phyloP scores from a whole-genome alignment of 1,140 invertebrate genomes.

The Vanessa tameamea region DNA sequence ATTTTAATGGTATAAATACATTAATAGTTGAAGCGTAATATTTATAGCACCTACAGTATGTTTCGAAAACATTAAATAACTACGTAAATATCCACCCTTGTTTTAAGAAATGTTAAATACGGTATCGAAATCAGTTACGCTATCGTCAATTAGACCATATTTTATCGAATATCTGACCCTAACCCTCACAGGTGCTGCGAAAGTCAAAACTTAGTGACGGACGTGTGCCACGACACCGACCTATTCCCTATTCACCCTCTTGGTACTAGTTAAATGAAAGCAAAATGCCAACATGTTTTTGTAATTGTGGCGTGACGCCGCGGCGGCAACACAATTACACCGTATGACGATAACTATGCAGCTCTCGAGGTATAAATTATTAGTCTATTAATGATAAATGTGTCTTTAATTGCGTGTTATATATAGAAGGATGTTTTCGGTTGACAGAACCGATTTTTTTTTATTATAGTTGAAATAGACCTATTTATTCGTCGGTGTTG shows the following conservation, averaged over 20 bases:
- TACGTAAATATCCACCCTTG: neutral
- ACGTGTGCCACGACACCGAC: conserved; percentile 32
- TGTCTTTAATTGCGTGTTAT: conserved; percentile 1
- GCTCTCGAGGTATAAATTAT: conserved; percentile 14
- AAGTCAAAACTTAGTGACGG: conserved; percentile 35
- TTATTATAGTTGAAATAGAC: too few relatives aligned
- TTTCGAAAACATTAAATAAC: too few relatives aligned
- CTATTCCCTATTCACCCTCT: conserved; percentile 24
- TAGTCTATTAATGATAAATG: conserved; percentile 35
- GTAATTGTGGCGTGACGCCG: conserved; percentile 45
- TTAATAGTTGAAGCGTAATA: too few relatives aligned
- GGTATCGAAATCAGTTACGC: conserved; percentile 10
- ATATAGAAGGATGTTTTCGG: neutral
- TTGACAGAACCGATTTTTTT: too few relatives aligned
- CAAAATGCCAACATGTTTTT: conserved; percentile 55
- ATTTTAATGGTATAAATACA: too few relatives aligned
- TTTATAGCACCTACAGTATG: too few relatives aligned
- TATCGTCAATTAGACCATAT: conserved; percentile 26
- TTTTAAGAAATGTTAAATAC: neutral
- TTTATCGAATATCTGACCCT: conserved; percentile 20
- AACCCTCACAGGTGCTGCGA: conserved; percentile 27
- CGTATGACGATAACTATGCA: conserved; percentile 39
- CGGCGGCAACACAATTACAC: conserved; percentile 43
- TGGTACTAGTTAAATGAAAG: conserved; percentile 36
- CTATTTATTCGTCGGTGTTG: too few relatives aligned